These are phyloP conservation scores for Drosophila yooni DNA, from an alignment of 2,888 invertebrate species.

Conservation along the genomic window DNA sequence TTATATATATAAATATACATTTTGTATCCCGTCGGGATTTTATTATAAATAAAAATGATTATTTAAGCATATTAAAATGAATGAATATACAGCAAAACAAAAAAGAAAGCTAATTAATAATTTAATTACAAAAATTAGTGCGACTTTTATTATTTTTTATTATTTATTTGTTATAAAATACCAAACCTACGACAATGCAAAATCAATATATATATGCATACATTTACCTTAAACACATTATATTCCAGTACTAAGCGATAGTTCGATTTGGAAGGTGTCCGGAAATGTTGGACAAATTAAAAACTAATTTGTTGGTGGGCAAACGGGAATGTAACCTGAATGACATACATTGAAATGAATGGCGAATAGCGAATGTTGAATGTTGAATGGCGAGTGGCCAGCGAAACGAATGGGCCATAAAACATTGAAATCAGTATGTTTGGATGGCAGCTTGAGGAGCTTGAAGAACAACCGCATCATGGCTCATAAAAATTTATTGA, in stretches of 20 bases:
- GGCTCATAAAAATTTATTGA: conserved; percentile 82
- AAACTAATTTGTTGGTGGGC: conserved; percentile 65
- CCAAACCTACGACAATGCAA: neutral
- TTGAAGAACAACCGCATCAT: conserved; percentile 74
- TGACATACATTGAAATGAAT: conserved; percentile 59
- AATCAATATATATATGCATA: neutral
- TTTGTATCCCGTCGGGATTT: neutral
- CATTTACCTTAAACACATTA: neutral
- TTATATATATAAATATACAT: neutral
- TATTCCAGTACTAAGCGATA: neutral
- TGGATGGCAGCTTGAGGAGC: conserved; percentile 63
- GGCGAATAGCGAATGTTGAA: conserved; percentile 50
- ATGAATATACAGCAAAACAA: too few species aligned
- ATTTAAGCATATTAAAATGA: neutral
- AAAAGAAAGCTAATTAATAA: too few species aligned
- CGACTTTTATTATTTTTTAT: too few species aligned
- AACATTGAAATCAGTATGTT: conserved; percentile 77
- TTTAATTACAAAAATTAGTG: too few species aligned
- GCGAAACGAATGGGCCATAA: conserved; percentile 62
- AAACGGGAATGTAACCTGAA: conserved; percentile 59
- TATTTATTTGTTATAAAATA: too few species aligned
- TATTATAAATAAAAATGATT: neutral
- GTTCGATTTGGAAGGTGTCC: neutral
- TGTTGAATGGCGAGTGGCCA: conserved; percentile 54
- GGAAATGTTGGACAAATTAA: conserved; percentile 56